Evolutionary conservation across 2,797 vertebrate genomes (phyloP), one percentile per base, ranked within the genome.

Genomic region (Lates japonicus): DNA sequence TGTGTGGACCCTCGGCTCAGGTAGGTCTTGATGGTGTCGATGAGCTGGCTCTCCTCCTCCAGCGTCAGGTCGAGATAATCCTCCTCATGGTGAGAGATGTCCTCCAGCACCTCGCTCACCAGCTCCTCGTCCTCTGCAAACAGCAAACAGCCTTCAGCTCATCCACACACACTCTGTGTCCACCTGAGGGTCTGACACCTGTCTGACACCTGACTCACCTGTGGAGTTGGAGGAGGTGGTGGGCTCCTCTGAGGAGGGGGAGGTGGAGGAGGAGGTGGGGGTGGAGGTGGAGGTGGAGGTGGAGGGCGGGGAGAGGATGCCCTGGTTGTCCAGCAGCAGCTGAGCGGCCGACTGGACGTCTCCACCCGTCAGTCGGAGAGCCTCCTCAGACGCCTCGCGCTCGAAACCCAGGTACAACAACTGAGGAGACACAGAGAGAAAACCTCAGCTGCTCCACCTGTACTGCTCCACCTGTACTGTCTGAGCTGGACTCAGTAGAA

Each of bases 11-110:
- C 67, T 13, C 57, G 11, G 69, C 92, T 93, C 77, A 99, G 94
- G 61, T 96, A 96, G 59, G 93, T 93, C 89, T 96, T 95, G 82
- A 99, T 96, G 82, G 92, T 90, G 3, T 87, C 90, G 68, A 99
- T 97, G 66, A 98, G 94, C 61, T 96, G 81, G 4, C 91, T 93
- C 88, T 99, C 98, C 16, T 99, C 98, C 78, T 99, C 98, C 84
- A 99, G 95, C 0, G 97, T 98, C 75, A 97, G 94, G 89, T 99
- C 97, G 60, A 99, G 95, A 84, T 99, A 99, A 75, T 99, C 98
- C 63, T 99, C 98, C 88, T 99, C 98, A 0, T 99, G 97, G 20
- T 93, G 96, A 2, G 97, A 96, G 44, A 99, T 97, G 89, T 99
- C 98, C 66, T 96, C 96, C 87, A 99, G 60, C 10, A 98, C 96